Percentiles rank a stretch among this genome's conserved stretches.
Evolutionary conservation across 2,888 invertebrate species (phyloP).

Genomic region (Slavum lentiscoides): DNA sequence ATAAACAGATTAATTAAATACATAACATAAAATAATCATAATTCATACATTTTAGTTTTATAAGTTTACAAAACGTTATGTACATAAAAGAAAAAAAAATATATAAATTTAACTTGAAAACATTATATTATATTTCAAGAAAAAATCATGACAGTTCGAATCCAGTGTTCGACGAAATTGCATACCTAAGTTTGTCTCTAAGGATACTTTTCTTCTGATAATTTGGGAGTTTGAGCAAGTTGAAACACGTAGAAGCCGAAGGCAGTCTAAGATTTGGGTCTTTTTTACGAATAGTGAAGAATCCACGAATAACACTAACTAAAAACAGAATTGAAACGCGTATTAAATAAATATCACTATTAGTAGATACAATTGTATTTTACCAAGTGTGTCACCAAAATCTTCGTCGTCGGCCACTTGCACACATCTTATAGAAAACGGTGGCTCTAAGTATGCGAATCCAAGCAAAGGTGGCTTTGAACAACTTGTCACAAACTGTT

Average conservation of each 20-base stretch:
- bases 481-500: conserved; percentile 88
- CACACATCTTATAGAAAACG: conserved; percentile 97
- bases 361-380: conserved; percentile 51
- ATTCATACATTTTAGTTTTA: conserved; percentile 18
- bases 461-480: conserved; percentile 96
- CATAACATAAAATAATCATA: conserved; percentile 28
- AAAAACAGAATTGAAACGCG: neutral
- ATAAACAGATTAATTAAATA: conserved; percentile 2
- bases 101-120: neutral
- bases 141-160: conserved; percentile 90
- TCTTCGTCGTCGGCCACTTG: conserved; percentile 98
- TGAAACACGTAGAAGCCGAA: conserved; percentile 99
- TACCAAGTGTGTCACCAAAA: conserved; percentile 82
- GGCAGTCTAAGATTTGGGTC: conserved; percentile 92
- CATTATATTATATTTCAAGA: neutral
- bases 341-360: neutral
- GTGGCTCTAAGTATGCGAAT: conserved; percentile 94
- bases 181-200: conserved; percentile 93
- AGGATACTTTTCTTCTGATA: conserved; percentile 95
- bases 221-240: conserved; percentile 95
- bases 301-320: conserved; percentile 95
- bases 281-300: conserved; percentile 94
- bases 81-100: neutral
- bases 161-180: conserved; percentile 96
- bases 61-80: neutral